Evolutionary conservation across 1,140 invertebrate genomes (phyloP).

Genomic region (Helicoverpa armigera): DNA sequence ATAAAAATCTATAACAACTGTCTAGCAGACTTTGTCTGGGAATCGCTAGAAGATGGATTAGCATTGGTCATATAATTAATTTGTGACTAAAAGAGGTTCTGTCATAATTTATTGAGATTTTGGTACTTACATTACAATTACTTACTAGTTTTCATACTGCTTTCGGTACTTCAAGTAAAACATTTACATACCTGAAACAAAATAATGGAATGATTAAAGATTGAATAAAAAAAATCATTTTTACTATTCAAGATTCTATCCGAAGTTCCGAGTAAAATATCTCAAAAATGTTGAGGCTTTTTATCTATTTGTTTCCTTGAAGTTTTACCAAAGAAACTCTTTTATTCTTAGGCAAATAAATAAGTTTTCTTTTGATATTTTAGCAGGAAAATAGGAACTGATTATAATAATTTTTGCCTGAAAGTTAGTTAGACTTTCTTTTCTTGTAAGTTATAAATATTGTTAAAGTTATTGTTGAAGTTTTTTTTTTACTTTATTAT

Average conservation of each 20-base stretch:
- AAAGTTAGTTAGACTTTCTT: conserved; percentile 16
- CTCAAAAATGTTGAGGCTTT: not conserved
- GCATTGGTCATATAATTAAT: too few species aligned
- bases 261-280: not conserved
- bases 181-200: conserved; percentile 5
- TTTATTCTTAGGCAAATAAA: conserved; percentile 36
- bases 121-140: not conserved
- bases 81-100: too few species aligned
- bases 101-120: too few species aligned
- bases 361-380: conserved; percentile 38
- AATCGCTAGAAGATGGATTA: not conserved
- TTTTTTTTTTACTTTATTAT: too few species aligned
- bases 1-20: conserved; percentile 3
- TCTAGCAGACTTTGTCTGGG: not conserved
- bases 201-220: not conserved
- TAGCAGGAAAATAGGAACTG: conserved; percentile 23
- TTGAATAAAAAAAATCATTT: not conserved
- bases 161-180: not conserved
- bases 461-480: not conserved
- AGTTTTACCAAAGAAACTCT: not conserved
- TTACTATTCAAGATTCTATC: not conserved
- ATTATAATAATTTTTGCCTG: conserved; percentile 37
- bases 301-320: conserved; percentile 16
- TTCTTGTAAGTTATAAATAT: not conserved
- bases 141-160: not conserved